Conservation (phyloP, 2,113 vertebrate species). For the Pleuronectes platessa region DNA sequence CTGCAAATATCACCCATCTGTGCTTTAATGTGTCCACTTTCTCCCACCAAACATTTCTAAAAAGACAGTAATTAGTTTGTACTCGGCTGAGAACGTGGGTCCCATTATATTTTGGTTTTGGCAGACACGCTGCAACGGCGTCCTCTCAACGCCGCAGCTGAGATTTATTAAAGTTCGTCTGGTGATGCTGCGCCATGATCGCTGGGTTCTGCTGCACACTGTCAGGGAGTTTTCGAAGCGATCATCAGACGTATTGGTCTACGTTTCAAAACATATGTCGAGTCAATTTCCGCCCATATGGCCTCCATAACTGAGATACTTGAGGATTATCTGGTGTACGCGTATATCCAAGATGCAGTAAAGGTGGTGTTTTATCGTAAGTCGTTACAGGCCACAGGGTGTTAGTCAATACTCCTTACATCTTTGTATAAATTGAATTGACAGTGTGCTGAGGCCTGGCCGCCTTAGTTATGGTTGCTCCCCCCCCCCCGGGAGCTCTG, state of each 20-base stretch:
- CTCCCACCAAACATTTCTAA: conserved; percentile 56
- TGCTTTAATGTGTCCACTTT: conserved; percentile 55
- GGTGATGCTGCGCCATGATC: conserved; percentile 33
- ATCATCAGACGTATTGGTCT: conserved; percentile 20
- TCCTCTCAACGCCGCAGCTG: conserved; percentile 49
- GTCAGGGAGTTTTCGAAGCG: conserved; percentile 17
- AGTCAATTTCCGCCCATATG: conserved; percentile 31
- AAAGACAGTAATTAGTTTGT: conserved; percentile 72
- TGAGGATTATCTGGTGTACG: conserved; percentile 17
- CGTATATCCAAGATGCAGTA: conserved; percentile 7
- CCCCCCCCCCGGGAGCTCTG: neutral
- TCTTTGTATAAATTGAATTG: conserved; percentile 1
- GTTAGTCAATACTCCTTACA: neutral
- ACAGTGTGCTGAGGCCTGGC: neutral
- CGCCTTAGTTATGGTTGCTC: neutral
- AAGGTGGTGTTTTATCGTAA: conserved; percentile 35
- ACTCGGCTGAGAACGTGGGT: conserved; percentile 50
- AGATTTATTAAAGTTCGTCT: conserved; percentile 63
- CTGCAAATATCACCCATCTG: conserved; percentile 69
- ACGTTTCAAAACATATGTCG: conserved; percentile 39
- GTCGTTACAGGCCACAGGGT: conserved; percentile 1
- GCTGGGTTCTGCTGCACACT: conserved; percentile 10
- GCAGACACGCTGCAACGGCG: conserved; percentile 35
- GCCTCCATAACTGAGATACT: conserved; percentile 34
- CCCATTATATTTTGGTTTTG: conserved; percentile 54